Evolutionary conservation across 2,113 vertebrate species (phyloP), one percentile per base, ranked within the genome.

Genomic region (Otis tarda): DNA sequence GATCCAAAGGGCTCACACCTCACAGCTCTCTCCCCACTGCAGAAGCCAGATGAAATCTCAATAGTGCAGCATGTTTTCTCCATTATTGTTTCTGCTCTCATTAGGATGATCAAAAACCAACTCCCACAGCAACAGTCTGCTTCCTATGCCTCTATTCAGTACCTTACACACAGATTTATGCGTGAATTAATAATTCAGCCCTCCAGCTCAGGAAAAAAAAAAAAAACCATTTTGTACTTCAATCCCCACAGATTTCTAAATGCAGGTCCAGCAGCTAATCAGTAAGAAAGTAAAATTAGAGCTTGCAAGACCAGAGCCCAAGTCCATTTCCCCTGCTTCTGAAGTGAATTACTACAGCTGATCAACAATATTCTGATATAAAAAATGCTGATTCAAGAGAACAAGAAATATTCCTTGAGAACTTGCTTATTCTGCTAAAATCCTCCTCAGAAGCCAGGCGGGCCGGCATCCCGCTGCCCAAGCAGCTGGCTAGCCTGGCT

Each of bases 361-460:
- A 60, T 45, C 45, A 95, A 67, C 21, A 47, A 59, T 12, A 50
- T 30, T 74, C 63, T 37, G 35, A 41, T 21, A 14, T 39, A 4
- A 47, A 84, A 96, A 95, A 55, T 8, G 83, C 61, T 92, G 83
- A 94, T n/a, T 86, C 52, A 56, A n/a, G 56, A 28, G 45, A 76
- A 88, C 0, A 0, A 47, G 6, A 70, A 79, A 27, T 31, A 73
- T 30, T 89, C 50, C 59, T 73, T 7, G 8, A 45, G 74, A 91
- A 80, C 3, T 47, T 16, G 30, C 73, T 95, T 82, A 69, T 67
- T 76, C 67, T 76, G 67, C 65, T 76, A 14, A 87, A 95, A 61
- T 10, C 20, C 25, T 55, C 35, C 65, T 78, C 35, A 57, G 77
- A 50, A 64, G 35, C 10, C 70, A 55, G 87, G 49, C 1, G 0